Percentiles rank a stretch among this genome's conserved stretches.
phyloP scores from a whole-genome alignment of 1,140 invertebrate genomes.

The Medauroidea extradentata region DNA sequence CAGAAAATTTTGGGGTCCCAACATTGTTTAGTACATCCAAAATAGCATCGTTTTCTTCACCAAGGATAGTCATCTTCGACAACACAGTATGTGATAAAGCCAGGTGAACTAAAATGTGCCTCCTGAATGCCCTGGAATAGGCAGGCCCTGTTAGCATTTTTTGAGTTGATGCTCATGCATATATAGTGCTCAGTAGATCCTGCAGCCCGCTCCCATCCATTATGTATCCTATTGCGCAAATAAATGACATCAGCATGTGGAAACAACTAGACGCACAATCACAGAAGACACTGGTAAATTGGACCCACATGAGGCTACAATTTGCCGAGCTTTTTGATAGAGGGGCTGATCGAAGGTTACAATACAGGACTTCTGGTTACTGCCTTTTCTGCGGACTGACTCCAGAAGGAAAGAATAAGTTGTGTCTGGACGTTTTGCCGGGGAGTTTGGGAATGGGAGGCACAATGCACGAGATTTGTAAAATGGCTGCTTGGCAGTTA shows the following conservation, averaged over 20 bases:
- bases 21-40: too few species aligned
- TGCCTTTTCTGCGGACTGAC: constrained; percentile 12
- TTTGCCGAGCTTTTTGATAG: constrained; percentile 44
- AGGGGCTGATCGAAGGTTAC: constrained; percentile 29
- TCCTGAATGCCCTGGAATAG: constrained; percentile 40
- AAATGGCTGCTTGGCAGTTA: constrained; percentile 22
- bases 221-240: constrained; percentile 37
- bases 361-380: constrained; percentile 19
- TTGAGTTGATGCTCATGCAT: constrained; percentile 29
- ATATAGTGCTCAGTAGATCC: constrained; percentile 31
- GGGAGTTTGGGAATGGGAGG: constrained; percentile 23
- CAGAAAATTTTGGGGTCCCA: too few species aligned
- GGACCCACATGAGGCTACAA: constrained; percentile 23
- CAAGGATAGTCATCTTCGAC: too few species aligned
- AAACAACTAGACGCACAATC: constrained; percentile 30
- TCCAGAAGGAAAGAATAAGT: constrained; percentile 21
- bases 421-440: constrained; percentile 14
- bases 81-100: too few species aligned
- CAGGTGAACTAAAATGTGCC: constrained; percentile 30
- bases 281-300: constrained; percentile 14
- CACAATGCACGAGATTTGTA: constrained; percentile 8
- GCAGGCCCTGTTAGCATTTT: constrained; percentile 42
- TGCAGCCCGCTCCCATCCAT: constrained; percentile 40
- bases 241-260: constrained; percentile 40
- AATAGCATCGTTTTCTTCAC: too few species aligned